These are phyloP conservation scores for Melanerpes formicivorus DNA, from an alignment of 2,113 vertebrate genomes.

Conservation along the genomic window DNA sequence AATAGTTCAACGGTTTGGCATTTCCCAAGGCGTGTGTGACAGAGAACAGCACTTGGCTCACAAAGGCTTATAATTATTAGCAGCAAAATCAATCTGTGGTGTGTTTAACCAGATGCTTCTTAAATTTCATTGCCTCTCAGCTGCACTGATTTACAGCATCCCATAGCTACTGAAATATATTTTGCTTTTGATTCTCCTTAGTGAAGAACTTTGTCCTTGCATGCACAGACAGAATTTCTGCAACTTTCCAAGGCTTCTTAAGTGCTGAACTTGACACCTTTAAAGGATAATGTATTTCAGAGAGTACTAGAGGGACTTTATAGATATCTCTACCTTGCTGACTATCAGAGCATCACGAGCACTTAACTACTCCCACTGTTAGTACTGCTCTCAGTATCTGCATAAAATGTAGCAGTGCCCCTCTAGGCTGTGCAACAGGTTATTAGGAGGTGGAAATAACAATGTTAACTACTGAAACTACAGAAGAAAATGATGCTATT, in stretches of 20 bases:
- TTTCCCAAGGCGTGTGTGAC: slow-evolving; percentile 10
- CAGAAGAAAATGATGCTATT: background rate
- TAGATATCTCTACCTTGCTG: background rate
- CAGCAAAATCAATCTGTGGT: slow-evolving; percentile 15
- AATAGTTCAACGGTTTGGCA: slow-evolving; percentile 29
- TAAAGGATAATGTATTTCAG: background rate
- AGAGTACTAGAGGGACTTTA: background rate
- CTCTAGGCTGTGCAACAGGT: background rate
- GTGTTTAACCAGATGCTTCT: background rate
- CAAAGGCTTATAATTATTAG: background rate
- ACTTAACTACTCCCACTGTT: background rate
- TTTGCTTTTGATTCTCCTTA: background rate
- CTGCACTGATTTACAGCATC: background rate
- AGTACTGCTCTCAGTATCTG: background rate
- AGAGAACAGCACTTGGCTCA: background rate
- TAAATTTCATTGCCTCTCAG: slow-evolving; percentile 19
- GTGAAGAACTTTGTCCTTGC: background rate
- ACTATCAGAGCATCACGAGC: background rate
- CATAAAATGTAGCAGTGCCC: background rate
- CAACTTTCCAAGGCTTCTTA: background rate
- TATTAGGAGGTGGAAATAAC: background rate
- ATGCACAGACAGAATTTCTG: background rate
- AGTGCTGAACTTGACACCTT: background rate
- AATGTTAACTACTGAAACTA: background rate
- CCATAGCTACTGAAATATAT: background rate